Base-by-base conservation (phyloP, 2,113 vertebrate genomes). In the Eublepharis macularius region DNA sequence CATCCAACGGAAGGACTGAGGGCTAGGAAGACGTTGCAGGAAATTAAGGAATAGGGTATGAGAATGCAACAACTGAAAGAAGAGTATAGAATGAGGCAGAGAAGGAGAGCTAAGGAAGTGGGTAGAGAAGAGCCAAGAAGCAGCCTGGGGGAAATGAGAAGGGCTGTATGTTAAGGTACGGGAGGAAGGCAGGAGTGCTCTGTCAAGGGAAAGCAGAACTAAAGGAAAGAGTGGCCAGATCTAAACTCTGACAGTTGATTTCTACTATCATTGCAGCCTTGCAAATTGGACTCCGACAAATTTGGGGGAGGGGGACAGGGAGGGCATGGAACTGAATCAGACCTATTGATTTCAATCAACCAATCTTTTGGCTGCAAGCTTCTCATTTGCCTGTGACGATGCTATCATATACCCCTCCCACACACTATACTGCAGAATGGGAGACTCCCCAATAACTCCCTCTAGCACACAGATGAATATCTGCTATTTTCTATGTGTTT, bases 401-500 rank as follows among this genome's bases (percentile, higher is more conserved):
- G 54, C n/a, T 39, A 36, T 76, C 32, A 36, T 45, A 54, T 77
- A 4, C 21, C 41, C 26, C 19, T 49, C 3, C 45, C 10, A 45
- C 26, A 21, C 26, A 6, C 43, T n/a, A 49, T 76, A 6, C 21
- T 57, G 81, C 16, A 70, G 7, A 51, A 60, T 0, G 47, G 24
- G 21, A n/a, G 0, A 4, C 54, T 91, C 78, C 34, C 65, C 4
- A 34, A 24, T n/a, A n/a, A 36, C 8, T 57, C 49, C 10, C 17
- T 57, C 8, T 34, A 32, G 32, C 6, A 80, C 7, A 32, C 60
- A 81, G 66, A 63, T 6, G 69, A 32, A 73, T 32, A 21, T 41
- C 34, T 47, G 6, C 4, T 1, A 72, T 41, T 0, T 0, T 47
- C 11, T 9, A 2, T 0, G 3, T 41, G 76, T 47, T 54, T 32